Base-by-base conservation (phyloP, 2,888 invertebrate species). In the Lumbricus terrestris region DNA sequence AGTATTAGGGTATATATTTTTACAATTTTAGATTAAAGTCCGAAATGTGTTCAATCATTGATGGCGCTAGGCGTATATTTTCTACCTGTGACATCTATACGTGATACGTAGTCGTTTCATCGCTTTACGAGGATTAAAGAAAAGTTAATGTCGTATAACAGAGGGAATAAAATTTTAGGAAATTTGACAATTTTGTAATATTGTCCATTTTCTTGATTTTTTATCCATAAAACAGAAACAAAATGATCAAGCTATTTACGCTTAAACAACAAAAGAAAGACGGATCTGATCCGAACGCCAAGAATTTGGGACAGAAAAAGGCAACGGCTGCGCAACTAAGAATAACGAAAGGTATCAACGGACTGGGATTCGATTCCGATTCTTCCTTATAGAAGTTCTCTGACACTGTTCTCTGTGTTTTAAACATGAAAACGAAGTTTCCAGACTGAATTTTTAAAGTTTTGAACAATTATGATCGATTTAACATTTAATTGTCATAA, bases 251-350 rank as follows among this genome's bases (percentile, higher is more conserved):
- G 96, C 96, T 99, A 96, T 99, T 99, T 96, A 98, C 98, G 93
- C 96, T 99, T 95, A 99, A 99, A 96, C 98, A 99, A 96, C 98
- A 98, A 96, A 98, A 98, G 96, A 98, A 98, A 96, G 98, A 98
- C 96, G 98, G 94, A 38, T 92, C 93, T 82, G 94, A 93, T 90
- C 91, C 89, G 88, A 83, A 88, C 33, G 40, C 89, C 33, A 90
- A 34, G n/a, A 69, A 54, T 38, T 34, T 85, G 90, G 92, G 93
- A 82, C 93, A 94, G 90, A 95, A 98, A 96, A 98, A 98, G 95
- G 97, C 98, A 92, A 98, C 98, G 93, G 98, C 99, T 93, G 99
- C 99, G 92, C 98, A 99, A 95, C 96, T 99, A 94, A 97, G 99
- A 95, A 98, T 99, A 94, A 98, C 98, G 95, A 99, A 99, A 97